Evolutionary conservation across 92 coral and sea anemone genomes (phyloP), one percentile per base, ranked within the genome.

Genomic region (Phymanthus crucifer): DNA sequence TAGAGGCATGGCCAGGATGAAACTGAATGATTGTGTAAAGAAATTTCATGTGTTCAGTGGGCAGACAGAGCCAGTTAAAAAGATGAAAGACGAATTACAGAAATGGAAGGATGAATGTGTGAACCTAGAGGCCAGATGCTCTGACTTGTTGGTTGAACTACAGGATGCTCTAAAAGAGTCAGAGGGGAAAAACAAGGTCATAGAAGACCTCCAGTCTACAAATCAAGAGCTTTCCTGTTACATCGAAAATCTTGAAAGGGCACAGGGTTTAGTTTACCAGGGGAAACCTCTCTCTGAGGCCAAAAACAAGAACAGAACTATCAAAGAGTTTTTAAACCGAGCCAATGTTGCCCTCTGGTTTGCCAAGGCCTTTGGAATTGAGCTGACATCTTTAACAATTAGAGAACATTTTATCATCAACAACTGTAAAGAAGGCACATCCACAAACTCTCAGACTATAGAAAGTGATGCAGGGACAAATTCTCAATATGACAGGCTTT

Each of bases 281-380:
- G 82, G 82, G 23, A 66, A 86, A 76, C 29, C 11, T 34, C 40
- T 82, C 34, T 32, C 74, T 80, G 86, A 86, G 7, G 57, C 81
- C 47, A 32, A 46, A 35, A 80, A 65, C n/a, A 86, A 86, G 56
- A 74, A 46, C 3, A 71, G 83, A 38, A 81, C 86, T 37, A 37
- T 86, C 37, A 86, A 70, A 58, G 75, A 70, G 31, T 86, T 82
- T 65, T 29, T 73, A 66, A 61, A 26, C 47, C 81, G 76, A 66
- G 89, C 86, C 6, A 61, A 86, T 29, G 70, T 76, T 52, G 89
- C 80, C 18, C 14, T 86, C 14, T 86, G 89, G 89, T 86, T 86
- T 58, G 17, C 68, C 19, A 74, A 75, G 56, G 64, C 85, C 34
- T 86, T 86, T 86, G 83, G 83, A 52, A 80, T 86, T 47, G 64